Base-by-base conservation (phyloP, 2,888 invertebrate genomes). In the Portevinia maculata region DNA sequence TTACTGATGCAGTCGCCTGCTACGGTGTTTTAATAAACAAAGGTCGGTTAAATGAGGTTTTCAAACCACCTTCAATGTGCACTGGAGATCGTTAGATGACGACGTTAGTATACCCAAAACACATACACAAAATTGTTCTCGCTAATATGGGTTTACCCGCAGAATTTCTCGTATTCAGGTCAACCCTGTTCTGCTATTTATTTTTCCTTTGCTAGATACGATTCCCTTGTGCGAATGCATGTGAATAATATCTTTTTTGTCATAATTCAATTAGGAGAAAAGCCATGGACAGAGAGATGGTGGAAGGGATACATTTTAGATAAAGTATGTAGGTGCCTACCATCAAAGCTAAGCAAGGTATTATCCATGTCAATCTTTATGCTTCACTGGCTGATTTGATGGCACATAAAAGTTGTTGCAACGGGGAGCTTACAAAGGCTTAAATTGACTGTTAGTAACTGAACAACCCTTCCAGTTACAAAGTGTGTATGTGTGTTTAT, bases 291-390 rank as follows among this genome's bases (percentile, higher is more conserved):
- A 17, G 15, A 53, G 6, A n/a, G 30, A 34, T 6, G 3, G 46
- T 1, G 30, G 46, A 32, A 19, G 39, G n/a, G 6, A 17, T 13
- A 24, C 24, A 24, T 24, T 24, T 24, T 24, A n/a, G n/a, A n/a
- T n/a, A n/a, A n/a, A n/a, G n/a, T n/a, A n/a, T n/a, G n/a, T n/a
- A n/a, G n/a, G n/a, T n/a, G n/a, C n/a, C n/a, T n/a, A n/a, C n/a
- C n/a, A n/a, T n/a, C n/a, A n/a, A n/a, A 60, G 30, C 39, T 60
- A 34, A 30, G 60, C 41, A 60, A 8, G 30, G 17, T 60, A 46
- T 67, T 52, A 79, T 79, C 57, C 75, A 30, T 75, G 79, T 70
- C 75, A 74, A 79, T 79, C 69, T 79, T 70, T 32, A 79, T 75
- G 57, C 52, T 59, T 55, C 41, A 57, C 28, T 79, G 55, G 50